These are phyloP conservation scores for Tympanuchus pallidicinctus DNA, from an alignment of 2,113 vertebrate genomes.

Conservation along the genomic window DNA sequence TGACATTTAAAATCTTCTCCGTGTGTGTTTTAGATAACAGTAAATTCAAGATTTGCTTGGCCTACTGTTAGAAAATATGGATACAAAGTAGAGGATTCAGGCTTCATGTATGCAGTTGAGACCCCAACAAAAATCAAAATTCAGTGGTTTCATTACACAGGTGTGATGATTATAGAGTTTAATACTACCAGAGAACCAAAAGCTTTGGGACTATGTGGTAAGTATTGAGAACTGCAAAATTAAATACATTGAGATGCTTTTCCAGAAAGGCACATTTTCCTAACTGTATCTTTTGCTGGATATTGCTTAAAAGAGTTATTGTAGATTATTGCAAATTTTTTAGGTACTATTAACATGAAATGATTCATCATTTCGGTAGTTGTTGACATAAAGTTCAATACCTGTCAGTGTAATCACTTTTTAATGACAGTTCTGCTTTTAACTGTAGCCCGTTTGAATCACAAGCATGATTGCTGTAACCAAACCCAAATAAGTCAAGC, in stretches of 20 bases:
- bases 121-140: constrained; percentile 89
- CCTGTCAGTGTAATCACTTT: neutral
- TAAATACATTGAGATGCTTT: neutral
- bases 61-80: constrained; percentile 91
- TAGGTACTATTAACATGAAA: neutral
- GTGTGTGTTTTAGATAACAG: constrained; percentile 79
- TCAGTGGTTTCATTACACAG: constrained; percentile 95
- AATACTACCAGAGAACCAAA: constrained; percentile 79
- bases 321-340: neutral
- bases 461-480: neutral
- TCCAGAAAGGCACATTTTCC: neutral
- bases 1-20: neutral
- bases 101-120: constrained; percentile 91
- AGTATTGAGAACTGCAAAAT: constrained; percentile 27
- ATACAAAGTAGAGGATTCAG: constrained; percentile 93
- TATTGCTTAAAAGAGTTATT: neutral
- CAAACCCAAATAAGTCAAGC: neutral
- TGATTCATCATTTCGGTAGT: neutral
- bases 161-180: constrained; percentile 92
- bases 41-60: constrained; percentile 88
- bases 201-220: constrained; percentile 90
- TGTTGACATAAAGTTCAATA: neutral
- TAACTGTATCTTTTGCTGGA: neutral
- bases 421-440: neutral
- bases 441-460: neutral